Evolutionary conservation across 2,113 vertebrate genomes (phyloP).

Genomic region (Pelecanoides urinatrix): DNA sequence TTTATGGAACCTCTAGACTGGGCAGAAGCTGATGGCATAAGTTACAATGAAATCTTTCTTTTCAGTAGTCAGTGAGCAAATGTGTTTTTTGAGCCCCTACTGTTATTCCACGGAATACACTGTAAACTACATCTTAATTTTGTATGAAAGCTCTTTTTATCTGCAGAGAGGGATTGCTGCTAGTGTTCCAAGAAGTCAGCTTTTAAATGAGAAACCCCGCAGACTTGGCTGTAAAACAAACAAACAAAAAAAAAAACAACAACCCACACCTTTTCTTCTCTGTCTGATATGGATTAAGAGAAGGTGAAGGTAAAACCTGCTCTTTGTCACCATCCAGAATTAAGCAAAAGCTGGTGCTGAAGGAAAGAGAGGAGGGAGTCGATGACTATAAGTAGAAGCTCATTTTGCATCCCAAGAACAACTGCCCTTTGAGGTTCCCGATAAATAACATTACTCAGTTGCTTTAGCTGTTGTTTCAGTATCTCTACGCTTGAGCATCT

Average conservation of each 20-base stretch:
- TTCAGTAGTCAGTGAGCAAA: slow-evolving; percentile 23
- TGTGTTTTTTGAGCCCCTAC: slow-evolving; percentile 14
- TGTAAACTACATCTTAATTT: slow-evolving; percentile 51
- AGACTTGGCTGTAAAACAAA: not conserved
- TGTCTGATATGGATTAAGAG: not conserved
- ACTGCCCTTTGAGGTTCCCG: not conserved
- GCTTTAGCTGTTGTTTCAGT: not conserved
- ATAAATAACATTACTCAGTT: not conserved
- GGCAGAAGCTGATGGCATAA: not conserved
- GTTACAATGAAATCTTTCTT: slow-evolving; percentile 41
- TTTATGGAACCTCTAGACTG: not conserved
- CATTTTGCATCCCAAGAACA: not conserved
- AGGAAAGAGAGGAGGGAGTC: not conserved
- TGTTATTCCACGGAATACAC: not conserved
- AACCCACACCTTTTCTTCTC: not conserved
- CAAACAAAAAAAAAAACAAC: too few species aligned
- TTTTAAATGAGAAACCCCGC: slow-evolving; percentile 10
- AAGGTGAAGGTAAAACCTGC: not conserved
- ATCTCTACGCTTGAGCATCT: not conserved
- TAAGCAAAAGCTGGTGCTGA: not conserved
- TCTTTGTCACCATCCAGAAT: not conserved
- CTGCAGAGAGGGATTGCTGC: not conserved
- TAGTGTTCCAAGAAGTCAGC: not conserved
- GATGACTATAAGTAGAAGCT: not conserved
- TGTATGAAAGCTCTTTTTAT: slow-evolving; percentile 43